A percentile compares a stretch with the other conserved stretches of the same genome.
These are phyloP conservation scores for Orthonychiurus folsomi DNA, from an alignment of 2,888 invertebrate species.

Conservation along the genomic window DNA sequence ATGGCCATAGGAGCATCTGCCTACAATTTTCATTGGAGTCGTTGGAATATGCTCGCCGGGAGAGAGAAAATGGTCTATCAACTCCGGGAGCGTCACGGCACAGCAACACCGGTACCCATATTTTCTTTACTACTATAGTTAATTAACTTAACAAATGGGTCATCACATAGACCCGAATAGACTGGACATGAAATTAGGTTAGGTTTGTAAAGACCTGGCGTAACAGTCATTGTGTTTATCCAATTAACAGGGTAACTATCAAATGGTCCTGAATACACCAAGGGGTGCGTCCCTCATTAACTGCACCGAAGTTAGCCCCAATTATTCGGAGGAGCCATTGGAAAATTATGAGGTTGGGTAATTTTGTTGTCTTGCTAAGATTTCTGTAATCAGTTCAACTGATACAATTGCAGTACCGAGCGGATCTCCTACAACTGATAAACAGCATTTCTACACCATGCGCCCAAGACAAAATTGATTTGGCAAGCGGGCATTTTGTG, in stretches of 20 bases:
- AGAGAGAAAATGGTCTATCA: constrained; percentile 58
- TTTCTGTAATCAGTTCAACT: neutral
- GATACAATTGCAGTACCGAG: constrained; percentile 54
- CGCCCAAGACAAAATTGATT: constrained; percentile 51
- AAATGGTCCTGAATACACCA: constrained; percentile 57
- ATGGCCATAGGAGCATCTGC: constrained; percentile 64
- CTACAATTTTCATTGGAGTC: constrained; percentile 73
- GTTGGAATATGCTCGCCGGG: constrained; percentile 56
- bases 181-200: no score
- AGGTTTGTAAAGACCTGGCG: no score
- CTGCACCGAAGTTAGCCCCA: constrained; percentile 65
- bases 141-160: no score
- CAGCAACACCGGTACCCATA: constrained; percentile 42
- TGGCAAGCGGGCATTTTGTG: constrained; percentile 52
- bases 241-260: constrained; percentile 44
- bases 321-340: constrained; percentile 54
- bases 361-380: neutral
- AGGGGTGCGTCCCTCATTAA: constrained; percentile 58
- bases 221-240: neutral
- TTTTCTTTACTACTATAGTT: neutral
- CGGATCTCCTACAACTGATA: constrained; percentile 64
- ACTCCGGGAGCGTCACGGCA: constrained; percentile 50
- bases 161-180: no score
- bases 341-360: constrained; percentile 47
- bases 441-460: constrained; percentile 54